Evolutionary conservation across 2,888 invertebrate species (phyloP), one percentile per base, ranked within the genome.

Genomic region (Meandrusa payeni): DNA sequence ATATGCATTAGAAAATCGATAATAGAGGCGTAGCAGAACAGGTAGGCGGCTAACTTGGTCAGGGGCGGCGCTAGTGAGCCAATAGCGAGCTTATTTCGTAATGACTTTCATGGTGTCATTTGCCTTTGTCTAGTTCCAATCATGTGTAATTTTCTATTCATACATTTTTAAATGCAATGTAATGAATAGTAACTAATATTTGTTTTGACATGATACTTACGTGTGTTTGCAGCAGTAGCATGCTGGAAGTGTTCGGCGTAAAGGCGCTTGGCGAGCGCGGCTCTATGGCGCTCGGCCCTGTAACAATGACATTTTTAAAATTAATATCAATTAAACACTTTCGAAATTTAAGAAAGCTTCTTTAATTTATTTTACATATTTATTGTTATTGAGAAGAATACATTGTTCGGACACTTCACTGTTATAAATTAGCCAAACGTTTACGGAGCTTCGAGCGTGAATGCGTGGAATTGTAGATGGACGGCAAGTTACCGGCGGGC

Each of bases 221-320:
- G 92, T 95, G 95, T 89, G 95, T 94, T 89, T 95, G 95, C 91
- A 96, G 92, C 85, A 96, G 94, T 91, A 96, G 95, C 95, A 96
- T 96, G 91, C 95, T 95, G 94, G 95, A 89, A 72, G 90, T 87
- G 75, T 87, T 89, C 66, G 89, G 76, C 71, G 89, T 62, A 59
- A 76, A 85, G 62, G 88, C 80, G 88, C 88, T 76, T 89, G 90
- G 87, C 78, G 86, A 86, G 82, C 88, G 88, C 81, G 86, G 80
- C 72, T 81, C 87, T 71, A 80, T 66, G 68, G 85, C 85, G 85
- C 87, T 90, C 76, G 89, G 88, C 80, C 89, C 89, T 80, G 83
- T 58, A 80, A 89, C 78, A 81, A 55, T 29, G 29, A 41, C 1
- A 19, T 29, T 24, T 11, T 7, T 28, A 23, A 20, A 3, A 12